Base-by-base conservation (phyloP, 2,888 invertebrate genomes). In the Brenthis ino region DNA sequence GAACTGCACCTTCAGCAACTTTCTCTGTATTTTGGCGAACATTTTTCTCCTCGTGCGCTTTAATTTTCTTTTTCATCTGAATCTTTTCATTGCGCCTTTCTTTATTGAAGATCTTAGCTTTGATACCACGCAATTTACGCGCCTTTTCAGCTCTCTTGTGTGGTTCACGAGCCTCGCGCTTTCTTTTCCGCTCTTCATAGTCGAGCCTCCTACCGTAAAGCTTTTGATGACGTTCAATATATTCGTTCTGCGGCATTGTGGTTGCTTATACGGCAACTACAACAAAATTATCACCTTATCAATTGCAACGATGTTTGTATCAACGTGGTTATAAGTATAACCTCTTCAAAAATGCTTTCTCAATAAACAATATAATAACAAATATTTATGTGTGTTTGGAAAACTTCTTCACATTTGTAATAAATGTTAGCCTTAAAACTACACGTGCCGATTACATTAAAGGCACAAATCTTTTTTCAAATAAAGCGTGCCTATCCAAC, bases 181-280 rank as follows among this genome's bases (percentile, higher is more conserved):
- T 99, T 50, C 99, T 94, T 89, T 98, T 98, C 72, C 98, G 94
- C 88, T 99, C 99, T 91, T 99, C 98, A 95, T 99, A 98, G 93
- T 99, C 99, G 73, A 99, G 95, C 73, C 99, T 95, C 80, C 98
- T 95, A 83, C 99, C 99, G 93, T 98, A 96, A 51, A 99, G 95
- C 89, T 99, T 99, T 84, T 97, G 96, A 89, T 99, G 98, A 74
- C 99, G 96, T 82, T 99, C 99, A 93, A 99, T 99, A 88, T 99
- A 98, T 93, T 99, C 99, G 95, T 99, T 99, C 94, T 99, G 99
- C 85, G 99, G 99, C 99, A 98, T 98, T 89, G 85, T 94, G 91
- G 89, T 88, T 91, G 91, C 88, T 92, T 88, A 86, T 81, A 85
- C 93, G 90, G 90, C 90, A 89, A 92, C 91, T 93, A 93, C 89